phyloP scores from a whole-genome alignment of 2,888 invertebrate species.

The Orgyia antiqua region DNA sequence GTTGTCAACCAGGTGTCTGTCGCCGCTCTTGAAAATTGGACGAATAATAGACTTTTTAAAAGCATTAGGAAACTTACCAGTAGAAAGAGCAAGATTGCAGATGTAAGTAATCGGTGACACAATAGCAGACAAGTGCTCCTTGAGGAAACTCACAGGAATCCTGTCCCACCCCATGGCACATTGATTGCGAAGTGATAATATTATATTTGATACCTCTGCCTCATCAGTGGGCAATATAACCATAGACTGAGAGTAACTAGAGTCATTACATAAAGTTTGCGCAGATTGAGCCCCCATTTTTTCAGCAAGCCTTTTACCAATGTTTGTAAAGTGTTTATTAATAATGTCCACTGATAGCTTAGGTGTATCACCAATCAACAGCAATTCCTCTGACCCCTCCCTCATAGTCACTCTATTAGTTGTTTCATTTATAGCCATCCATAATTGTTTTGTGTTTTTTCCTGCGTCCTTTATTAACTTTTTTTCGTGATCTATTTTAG shows the following conservation, averaged over 20 bases:
- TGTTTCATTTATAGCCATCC: neutral
- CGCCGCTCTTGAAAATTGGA: too few relatives aligned
- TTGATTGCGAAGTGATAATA: conserved; percentile 3
- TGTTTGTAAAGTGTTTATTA: neutral
- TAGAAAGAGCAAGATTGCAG: neutral
- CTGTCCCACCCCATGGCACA: conserved; percentile 7
- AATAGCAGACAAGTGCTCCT: neutral
- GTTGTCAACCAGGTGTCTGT: too few relatives aligned
- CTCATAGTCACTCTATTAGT: neutral
- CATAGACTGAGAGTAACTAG: neutral
- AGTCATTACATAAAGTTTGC: neutral
- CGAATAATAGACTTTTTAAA: neutral
- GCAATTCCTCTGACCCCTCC: neutral
- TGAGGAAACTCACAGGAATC: conserved; percentile 5
- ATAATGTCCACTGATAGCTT: neutral
- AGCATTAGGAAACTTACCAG: neutral
- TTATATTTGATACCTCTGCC: conserved; percentile 1
- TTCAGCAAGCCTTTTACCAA: neutral
- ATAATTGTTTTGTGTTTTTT: neutral
- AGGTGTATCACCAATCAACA: neutral
- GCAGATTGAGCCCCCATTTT: neutral
- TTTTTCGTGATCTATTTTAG: neutral
- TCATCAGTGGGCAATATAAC: conserved; percentile 4
- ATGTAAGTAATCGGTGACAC: neutral
- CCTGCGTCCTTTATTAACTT: neutral